These are phyloP conservation scores for Amiota communis DNA, from an alignment of 2,888 invertebrate genomes.

Conservation along the genomic window DNA sequence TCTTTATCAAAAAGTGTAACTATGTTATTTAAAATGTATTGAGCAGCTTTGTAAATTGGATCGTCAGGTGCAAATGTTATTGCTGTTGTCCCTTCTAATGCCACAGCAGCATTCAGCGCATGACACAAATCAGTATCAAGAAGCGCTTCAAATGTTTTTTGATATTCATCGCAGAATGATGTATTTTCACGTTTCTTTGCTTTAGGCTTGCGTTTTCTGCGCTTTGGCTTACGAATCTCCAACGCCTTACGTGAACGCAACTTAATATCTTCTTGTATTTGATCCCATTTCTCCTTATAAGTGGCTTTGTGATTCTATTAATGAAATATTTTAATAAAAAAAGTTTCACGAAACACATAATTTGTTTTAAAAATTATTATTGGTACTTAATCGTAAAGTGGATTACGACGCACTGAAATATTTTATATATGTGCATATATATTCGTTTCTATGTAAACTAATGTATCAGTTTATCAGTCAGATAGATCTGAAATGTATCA, in stretches of 20 bases:
- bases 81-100: conserved; percentile 52
- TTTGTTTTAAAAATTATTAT: no score
- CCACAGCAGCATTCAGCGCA: conserved; percentile 65
- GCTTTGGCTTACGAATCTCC: conserved; percentile 32
- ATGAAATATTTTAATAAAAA: conserved; percentile 3
- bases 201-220: conserved; percentile 36
- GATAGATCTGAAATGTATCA: no score
- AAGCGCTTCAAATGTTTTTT: conserved; percentile 57
- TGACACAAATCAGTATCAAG: conserved; percentile 63
- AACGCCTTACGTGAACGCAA: conserved; percentile 31
- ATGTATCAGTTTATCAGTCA: no score
- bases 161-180: conserved; percentile 53
- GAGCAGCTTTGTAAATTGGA: conserved; percentile 69
- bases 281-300: conserved; percentile 56
- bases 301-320: conserved; percentile 47
- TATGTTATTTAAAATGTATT: conserved; percentile 67
- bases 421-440: no score
- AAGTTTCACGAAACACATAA: background rate
- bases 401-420: no score
- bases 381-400: no score
- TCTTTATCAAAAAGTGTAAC: conserved; percentile 63
- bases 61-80: conserved; percentile 57
- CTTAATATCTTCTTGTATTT: conserved; percentile 55
- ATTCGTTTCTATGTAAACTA: no score
- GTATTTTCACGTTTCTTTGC: conserved; percentile 16